phyloP scores from a whole-genome alignment of 2,113 vertebrate genomes.

The Tragelaphus imberbis region DNA sequence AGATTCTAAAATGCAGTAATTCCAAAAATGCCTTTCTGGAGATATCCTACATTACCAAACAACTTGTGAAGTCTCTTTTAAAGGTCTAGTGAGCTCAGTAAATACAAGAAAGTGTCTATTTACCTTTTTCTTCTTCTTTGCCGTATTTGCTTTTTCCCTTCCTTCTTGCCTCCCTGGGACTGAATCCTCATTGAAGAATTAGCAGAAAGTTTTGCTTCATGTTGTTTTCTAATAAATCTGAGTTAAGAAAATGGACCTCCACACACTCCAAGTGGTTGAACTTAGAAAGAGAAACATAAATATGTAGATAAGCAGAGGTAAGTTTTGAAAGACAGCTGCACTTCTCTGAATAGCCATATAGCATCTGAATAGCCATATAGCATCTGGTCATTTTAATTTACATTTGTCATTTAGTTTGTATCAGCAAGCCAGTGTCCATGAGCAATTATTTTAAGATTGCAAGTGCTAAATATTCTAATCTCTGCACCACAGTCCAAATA shows the following conservation, averaged over 20 bases:
- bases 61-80: neutral
- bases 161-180: neutral
- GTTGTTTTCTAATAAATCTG: neutral
- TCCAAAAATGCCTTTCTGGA: neutral
- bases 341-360: neutral
- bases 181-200: neutral
- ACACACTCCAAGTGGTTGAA: neutral
- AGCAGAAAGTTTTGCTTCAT: neutral
- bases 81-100: neutral
- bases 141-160: neutral
- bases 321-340: neutral
- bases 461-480: neutral
- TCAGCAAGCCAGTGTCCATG: neutral
- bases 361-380: neutral
- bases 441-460: neutral
- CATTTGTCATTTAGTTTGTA: neutral
- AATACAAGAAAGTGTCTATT: neutral
- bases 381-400: constrained; percentile 15
- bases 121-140: neutral
- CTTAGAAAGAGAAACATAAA: neutral
- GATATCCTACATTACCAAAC: neutral
- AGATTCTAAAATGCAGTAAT: neutral
- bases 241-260: neutral
- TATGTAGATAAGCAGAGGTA: neutral
- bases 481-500: neutral